Base-by-base conservation (phyloP, 2,113 vertebrate species). In the Physeter macrocephalus region DNA sequence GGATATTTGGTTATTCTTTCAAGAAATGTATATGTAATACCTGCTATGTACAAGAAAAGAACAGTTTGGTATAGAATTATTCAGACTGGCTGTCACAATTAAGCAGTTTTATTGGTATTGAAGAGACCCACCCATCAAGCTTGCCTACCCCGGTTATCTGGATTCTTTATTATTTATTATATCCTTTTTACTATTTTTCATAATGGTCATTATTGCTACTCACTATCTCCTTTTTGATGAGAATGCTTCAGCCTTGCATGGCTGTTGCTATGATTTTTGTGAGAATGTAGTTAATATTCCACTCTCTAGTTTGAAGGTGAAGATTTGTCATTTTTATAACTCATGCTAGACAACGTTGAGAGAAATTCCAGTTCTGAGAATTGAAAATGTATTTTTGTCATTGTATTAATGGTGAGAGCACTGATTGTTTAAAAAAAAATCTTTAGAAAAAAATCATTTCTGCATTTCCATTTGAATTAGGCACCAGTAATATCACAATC, bases 241-340 rank as follows among this genome's bases (percentile, higher is more conserved):
- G 52, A 72, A 25, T 21, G 4, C 86, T 83, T 87, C 31, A 54
- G n/a, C 4, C 21, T 25, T 9, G 10, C 8, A 15, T 6, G 8
- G 17, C 18, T 78, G 1, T 43, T 61, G 49, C n/a, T 62, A 1
- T 11, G 41, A 82, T 77, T n/a, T 31, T 39, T n/a, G 67, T 25
- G 87, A 11, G 83, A 85, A 88, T n/a, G 57, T 31, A 74, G 75
- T 20, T 67, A 43, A 41, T 54, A 75, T 89, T 94, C 49, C 67
- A 3, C 94, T 86, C 93, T 90, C 75, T 54, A 41, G 25, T 54
- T 84, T 88, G 66, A 94, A 90, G 29, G 83, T 31, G 90, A 94
- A 92, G 87, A 88, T 89, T 87, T 87, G 69, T 94, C 91, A 95
- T 87, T 97, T 95, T 97, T 92, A 80, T 72, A 96, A 94, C 57